Conservation (phyloP, 2,888 invertebrate genomes). For the Rhimphoctona megacephalus region DNA sequence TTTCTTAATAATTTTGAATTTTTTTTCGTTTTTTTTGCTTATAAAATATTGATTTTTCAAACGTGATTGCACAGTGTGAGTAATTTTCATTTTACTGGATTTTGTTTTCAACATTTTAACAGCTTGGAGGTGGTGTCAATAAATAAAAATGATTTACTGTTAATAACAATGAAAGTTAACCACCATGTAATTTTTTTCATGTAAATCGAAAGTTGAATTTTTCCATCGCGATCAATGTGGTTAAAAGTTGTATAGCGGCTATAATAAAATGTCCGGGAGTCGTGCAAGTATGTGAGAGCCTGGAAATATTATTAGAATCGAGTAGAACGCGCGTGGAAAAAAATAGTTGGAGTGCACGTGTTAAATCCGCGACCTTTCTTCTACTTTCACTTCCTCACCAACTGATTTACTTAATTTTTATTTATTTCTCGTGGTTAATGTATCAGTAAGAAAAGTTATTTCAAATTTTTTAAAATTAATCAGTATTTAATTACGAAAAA, state of each 20-base stretch:
- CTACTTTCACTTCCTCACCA: constrained; percentile 57
- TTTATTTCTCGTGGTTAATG: neutral
- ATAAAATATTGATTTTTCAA: too few relatives aligned
- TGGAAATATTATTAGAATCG: constrained; percentile 9
- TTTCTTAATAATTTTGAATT: too few relatives aligned
- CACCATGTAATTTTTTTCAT: neutral
- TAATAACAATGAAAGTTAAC: neutral
- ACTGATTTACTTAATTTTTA: neutral
- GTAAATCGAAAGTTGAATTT: constrained; percentile 19
- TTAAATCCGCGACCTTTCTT: constrained; percentile 12
- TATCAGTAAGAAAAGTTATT: neutral
- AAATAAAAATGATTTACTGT: neutral
- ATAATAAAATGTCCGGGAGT: neutral
- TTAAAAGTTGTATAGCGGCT: neutral
- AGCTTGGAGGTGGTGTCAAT: neutral
- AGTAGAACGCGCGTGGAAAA: constrained; percentile 8
- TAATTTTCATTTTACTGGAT: neutral
- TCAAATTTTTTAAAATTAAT: neutral
- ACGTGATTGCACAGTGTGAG: neutral
- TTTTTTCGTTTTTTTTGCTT: too few relatives aligned
- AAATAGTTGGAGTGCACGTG: constrained; percentile 10
- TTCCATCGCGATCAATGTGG: constrained; percentile 1
- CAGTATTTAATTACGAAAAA: too few relatives aligned
- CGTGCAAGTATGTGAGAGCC: constrained; percentile 3
- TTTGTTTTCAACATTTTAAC: neutral